These are phyloP conservation scores for Pseudanteris insignis DNA, from an alignment of 2,888 invertebrate species.

Conservation along the genomic window DNA sequence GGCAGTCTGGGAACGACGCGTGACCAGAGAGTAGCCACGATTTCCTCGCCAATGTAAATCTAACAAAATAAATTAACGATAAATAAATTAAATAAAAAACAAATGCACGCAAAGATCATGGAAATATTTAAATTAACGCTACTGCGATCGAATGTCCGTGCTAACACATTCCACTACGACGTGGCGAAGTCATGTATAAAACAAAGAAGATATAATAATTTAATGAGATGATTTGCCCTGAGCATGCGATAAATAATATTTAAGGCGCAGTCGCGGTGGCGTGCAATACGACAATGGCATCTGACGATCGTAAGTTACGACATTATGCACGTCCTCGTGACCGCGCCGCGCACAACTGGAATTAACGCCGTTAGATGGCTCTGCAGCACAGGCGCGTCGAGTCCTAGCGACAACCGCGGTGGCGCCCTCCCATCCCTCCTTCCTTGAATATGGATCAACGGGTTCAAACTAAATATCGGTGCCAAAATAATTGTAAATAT, in stretches of 20 bases:
- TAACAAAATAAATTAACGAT: slow-evolving; percentile 22
- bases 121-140: slow-evolving; percentile 22
- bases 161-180: slow-evolving; percentile 58
- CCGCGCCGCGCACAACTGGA: slow-evolving; percentile 19
- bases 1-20: slow-evolving; percentile 60
- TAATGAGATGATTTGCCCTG: too few relatives aligned
- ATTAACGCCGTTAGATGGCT: slow-evolving; percentile 37
- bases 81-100: slow-evolving; percentile 1
- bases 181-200: slow-evolving; percentile 52
- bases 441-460: slow-evolving; percentile 10
- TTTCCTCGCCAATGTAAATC: slow-evolving; percentile 39
- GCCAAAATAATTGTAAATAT: slow-evolving; percentile 65
- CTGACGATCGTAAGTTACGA: too few relatives aligned
- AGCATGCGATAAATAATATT: slow-evolving; percentile 48
- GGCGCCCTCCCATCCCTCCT: slow-evolving; percentile 1
- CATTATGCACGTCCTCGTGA: too few relatives aligned
- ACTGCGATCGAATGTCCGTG: slow-evolving; percentile 44
- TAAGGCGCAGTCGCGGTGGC: slow-evolving; percentile 2
- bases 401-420: slow-evolving; percentile 20
- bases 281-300: not conserved
- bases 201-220: too few relatives aligned
- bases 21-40: slow-evolving; percentile 34
- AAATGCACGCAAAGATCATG: too few relatives aligned
- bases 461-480: slow-evolving; percentile 53
- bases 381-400: slow-evolving; percentile 52